Base-by-base conservation (phyloP, 2,113 vertebrate genomes). In the Gymnocephalus cernua region DNA sequence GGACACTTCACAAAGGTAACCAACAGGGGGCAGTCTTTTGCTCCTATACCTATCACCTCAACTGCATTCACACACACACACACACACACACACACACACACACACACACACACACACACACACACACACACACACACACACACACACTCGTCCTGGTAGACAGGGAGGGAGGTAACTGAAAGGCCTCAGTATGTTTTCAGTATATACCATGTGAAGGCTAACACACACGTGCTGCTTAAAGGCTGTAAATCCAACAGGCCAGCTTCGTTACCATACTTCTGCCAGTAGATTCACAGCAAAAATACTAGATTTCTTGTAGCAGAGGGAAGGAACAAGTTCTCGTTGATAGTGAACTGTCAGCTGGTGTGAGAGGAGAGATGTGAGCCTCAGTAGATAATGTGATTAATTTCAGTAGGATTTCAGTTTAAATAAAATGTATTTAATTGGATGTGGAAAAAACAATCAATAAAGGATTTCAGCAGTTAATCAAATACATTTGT, bases 21-120 rank as follows among this genome's bases (percentile, higher is more conserved):
- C 94, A 93, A 94, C 87, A 95, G 94, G 90, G 94, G 94, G 89
- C 93, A 89, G 85, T 82, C 77, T 92, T 78, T 84, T 80, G 82
- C 81, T 92, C 93, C 56, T 62, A 61, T 87, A 71, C 54, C 63
- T 74, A 27, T 58, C 61, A 63, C 51, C 66, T 63, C 75, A 70
- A 32, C 59, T 71, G 9, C 45, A 74, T 61, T 50, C 51, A 54
- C 48, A 23, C 11, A 50, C 53, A 71, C 25, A 27, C 45, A 57
- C 51, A 69, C 61, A 4, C 65, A 35, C 11, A 58, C 69, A 72
- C 41, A 48, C 25, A 57, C 51, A 69, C 61, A 4, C 65, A 35
- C 35, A 35, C 35, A 35, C 35, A 35, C 35, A 35, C 35, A 35
- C 35, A 38, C 35, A 38, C 35, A 44, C 53, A 77, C 59, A 77